Evolutionary conservation across 2,888 invertebrate genomes (phyloP), one percentile per base, ranked within the genome.

Genomic region (Esperia sulphurella): DNA sequence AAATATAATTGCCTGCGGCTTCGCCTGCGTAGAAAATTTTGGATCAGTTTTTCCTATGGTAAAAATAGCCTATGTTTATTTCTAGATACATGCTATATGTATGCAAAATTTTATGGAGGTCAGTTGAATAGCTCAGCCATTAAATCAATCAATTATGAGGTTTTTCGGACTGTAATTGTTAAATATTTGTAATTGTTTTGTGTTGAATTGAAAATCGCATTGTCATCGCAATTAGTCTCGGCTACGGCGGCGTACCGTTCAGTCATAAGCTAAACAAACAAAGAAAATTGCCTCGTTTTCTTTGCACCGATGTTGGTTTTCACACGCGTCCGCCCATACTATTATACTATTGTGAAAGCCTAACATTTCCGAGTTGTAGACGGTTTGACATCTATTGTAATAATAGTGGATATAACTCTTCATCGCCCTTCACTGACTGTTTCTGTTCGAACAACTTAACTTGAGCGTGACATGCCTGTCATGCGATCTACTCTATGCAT

Each of bases 351-450:
- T 52, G 42, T 66, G 58, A 68, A 66, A 63, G 65, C 58, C 56
- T 49, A n/a, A 61, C 65, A 61, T 68, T 70, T 72, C 66, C 61
- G 59, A 52, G 61, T 52, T 49, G 52, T 51, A 54, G 55, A 50
- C 58, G 52, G 60, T 63, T 61, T 65, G 74, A 75, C 70, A 71
- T 59, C 57, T 53, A 71, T 74, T 75, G 71, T 76, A 55, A 62
- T 51, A 52, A 53, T 56, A 57, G 35, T 35, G 35, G 35, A 35
- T 41, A 45, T 31, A 38, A 38, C 39, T 37, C 37, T 41, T 28
- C 43, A 37, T 35, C n/a, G 37, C 10, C 44, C 14, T 21, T 31
- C 28, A 37, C 29, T 21, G 44, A 28, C 2, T 44, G 28, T 44
- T 44, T 37, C n/a, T 44, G 28, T 46, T 46, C 28, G 41, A 39